These are phyloP conservation scores for Drosophila ananassae DNA, from an alignment of 1,140 invertebrate species.

Conservation along the genomic window DNA sequence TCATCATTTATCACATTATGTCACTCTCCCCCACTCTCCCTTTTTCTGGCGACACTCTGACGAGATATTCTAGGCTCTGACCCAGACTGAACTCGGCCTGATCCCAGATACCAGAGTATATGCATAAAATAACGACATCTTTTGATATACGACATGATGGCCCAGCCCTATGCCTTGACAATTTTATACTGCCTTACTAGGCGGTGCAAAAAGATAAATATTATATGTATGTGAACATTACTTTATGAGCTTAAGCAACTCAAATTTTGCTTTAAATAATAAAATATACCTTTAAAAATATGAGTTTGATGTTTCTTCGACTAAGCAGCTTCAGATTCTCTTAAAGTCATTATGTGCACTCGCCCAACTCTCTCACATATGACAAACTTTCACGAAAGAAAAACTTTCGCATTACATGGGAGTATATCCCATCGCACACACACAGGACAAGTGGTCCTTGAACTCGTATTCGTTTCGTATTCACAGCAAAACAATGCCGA, in stretches of 20 bases:
- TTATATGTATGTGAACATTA: not conserved
- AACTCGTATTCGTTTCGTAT: slow-evolving; percentile 51
- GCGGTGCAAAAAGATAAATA: slow-evolving; percentile 18
- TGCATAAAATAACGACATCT: slow-evolving; percentile 62
- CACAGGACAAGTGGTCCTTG: slow-evolving; percentile 48
- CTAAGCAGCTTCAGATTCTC: not conserved
- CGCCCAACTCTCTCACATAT: slow-evolving; percentile 25
- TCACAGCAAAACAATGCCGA: slow-evolving; percentile 45
- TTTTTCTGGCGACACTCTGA: slow-evolving; percentile 57
- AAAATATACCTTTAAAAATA: not conserved
- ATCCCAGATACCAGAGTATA: slow-evolving; percentile 19
- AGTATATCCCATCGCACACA: slow-evolving; percentile 18
- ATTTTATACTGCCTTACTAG: slow-evolving; percentile 33
- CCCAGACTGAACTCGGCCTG: slow-evolving; percentile 37
- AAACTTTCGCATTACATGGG: slow-evolving; percentile 41
- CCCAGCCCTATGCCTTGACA: slow-evolving; percentile 26
- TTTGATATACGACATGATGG: slow-evolving; percentile 47
- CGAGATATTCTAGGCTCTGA: slow-evolving; percentile 35
- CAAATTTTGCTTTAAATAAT: not conserved
- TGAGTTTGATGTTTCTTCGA: not conserved
- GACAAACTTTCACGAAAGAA: slow-evolving; percentile 36
- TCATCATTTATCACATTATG: slow-evolving; percentile 82
- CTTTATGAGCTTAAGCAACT: not conserved
- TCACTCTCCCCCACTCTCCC: slow-evolving; percentile 30
- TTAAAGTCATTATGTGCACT: slow-evolving; percentile 28